These are phyloP conservation scores for Leptarthrus brevirostris DNA, from an alignment of 2,888 invertebrate genomes.

Conservation along the genomic window DNA sequence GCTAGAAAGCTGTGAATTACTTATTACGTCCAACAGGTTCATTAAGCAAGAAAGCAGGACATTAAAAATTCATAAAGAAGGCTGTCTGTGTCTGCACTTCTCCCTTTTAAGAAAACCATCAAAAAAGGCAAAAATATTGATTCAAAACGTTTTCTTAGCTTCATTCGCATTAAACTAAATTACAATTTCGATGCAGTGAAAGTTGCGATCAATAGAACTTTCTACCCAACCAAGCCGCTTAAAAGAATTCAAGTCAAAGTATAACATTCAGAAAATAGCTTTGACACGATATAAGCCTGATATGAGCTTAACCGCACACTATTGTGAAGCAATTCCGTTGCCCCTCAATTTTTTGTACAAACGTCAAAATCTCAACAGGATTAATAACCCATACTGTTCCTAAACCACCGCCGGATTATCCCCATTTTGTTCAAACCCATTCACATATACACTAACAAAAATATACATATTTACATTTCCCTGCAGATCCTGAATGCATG, in stretches of 20 bases:
- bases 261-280: conserved; percentile 21
- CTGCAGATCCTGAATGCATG: neutral
- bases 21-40: too few species aligned
- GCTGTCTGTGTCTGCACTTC: too few species aligned
- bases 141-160: neutral
- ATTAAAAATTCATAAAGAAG: too few species aligned
- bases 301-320: conserved; percentile 41
- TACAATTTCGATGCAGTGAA: too few species aligned
- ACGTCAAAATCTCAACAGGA: conserved; percentile 20
- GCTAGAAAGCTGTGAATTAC: too few species aligned
- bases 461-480: conserved; percentile 2
- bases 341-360: neutral
- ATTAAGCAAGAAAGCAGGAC: too few species aligned
- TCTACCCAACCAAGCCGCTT: conserved; percentile 4
- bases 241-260: conserved; percentile 24
- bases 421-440: too few species aligned
- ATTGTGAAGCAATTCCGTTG: conserved; percentile 8
- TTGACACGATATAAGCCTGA: conserved; percentile 44
- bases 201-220: conserved; percentile 22
- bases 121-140: too few species aligned
- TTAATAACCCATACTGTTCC: conserved; percentile 1
- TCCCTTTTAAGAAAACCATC: too few species aligned
- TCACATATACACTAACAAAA: neutral
- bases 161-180: too few species aligned
- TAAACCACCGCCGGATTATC: neutral